Evolutionary conservation across 2,113 vertebrate genomes (phyloP).

Genomic region (Peromyscus leucopus): DNA sequence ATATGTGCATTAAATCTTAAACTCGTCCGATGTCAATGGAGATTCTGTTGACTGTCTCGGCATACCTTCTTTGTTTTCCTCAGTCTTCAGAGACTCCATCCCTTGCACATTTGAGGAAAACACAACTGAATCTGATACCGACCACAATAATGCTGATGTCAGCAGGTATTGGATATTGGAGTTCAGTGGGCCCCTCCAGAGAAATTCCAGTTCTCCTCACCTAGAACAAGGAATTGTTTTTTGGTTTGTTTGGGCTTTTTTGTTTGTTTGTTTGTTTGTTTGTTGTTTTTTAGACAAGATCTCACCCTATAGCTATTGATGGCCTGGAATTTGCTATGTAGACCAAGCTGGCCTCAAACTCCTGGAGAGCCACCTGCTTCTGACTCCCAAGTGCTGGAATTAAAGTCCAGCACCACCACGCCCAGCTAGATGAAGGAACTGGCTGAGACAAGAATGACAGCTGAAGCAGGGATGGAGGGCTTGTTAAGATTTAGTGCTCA

Average conservation of each 20-base stretch:
- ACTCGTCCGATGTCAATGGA: not conserved
- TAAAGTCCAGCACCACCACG: not conserved
- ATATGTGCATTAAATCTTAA: not conserved
- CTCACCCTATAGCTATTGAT: not conserved
- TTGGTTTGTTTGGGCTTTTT: not conserved
- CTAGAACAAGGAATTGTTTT: not conserved
- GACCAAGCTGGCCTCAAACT: not conserved
- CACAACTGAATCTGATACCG: not conserved
- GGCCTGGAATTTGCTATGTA: not conserved
- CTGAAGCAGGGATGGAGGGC: too few relatives aligned
- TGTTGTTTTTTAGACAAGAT: not conserved
- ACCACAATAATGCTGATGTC: not conserved
- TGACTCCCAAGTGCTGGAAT: not conserved
- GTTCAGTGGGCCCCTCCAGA: not conserved
- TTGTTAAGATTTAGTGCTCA: not conserved
- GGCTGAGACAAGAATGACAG: not conserved
- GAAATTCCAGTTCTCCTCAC: not conserved
- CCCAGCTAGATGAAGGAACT: not conserved
- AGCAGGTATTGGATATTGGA: not conserved
- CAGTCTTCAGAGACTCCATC: slow-evolving; percentile 9
- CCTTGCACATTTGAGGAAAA: not conserved
- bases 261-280: too few relatives aligned
- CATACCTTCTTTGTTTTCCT: not conserved
- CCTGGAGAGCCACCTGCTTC: not conserved
- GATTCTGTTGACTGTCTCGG: not conserved